These are phyloP conservation scores for Xanthorhoe spadicearia DNA, from an alignment of 2,888 invertebrate genomes.

Conservation along the genomic window DNA sequence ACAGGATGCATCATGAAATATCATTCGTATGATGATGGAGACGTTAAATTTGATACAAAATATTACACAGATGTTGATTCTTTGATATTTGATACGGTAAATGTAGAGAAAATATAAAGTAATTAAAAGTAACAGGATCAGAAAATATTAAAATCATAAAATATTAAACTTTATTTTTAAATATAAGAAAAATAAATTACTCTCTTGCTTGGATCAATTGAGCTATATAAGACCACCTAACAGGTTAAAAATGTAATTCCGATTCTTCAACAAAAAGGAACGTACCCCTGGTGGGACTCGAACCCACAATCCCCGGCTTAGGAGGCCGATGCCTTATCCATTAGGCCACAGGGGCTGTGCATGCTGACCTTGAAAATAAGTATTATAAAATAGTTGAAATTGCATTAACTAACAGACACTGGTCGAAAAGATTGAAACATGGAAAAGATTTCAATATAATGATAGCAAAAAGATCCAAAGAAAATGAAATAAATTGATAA, in stretches of 20 bases:
- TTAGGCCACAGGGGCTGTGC: conserved; percentile 88
- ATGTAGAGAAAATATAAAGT: background rate
- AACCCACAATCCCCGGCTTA: conserved; percentile 91
- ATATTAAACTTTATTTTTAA: background rate
- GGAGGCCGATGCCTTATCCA: conserved; percentile 92
- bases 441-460: too few relatives aligned
- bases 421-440: too few relatives aligned
- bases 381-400: background rate
- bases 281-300: conserved; percentile 90
- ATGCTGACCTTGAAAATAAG: background rate
- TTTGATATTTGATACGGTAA: conserved; percentile 4
- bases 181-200: too few relatives aligned
- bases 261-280: background rate
- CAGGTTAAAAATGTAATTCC: too few relatives aligned
- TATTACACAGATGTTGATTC: conserved; percentile 5
- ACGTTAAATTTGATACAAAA: conserved; percentile 23
- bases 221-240: too few relatives aligned
- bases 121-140: background rate
- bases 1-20: conserved; percentile 17
- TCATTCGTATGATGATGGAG: conserved; percentile 25
- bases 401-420: too few relatives aligned
- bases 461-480: too few relatives aligned
- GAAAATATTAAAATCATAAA: background rate
- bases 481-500: too few relatives aligned
- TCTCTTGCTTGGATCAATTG: too few relatives aligned